These are phyloP conservation scores for Autographa pulchrina DNA, from an alignment of 2,888 invertebrate species.

Conservation along the genomic window DNA sequence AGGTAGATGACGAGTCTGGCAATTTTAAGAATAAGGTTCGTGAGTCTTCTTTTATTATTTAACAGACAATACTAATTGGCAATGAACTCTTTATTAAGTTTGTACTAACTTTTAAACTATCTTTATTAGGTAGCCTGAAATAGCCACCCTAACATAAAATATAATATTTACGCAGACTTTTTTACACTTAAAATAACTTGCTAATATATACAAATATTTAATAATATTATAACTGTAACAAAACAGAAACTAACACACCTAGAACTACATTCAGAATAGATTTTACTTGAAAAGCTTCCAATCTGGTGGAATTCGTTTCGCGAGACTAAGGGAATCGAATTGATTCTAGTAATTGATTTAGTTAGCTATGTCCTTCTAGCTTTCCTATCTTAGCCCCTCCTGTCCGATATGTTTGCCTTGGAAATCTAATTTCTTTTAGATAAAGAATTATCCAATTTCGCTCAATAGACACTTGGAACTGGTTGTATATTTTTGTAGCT, in stretches of 20 bases:
- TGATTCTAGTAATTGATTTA: constrained; percentile 60
- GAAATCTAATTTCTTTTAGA: constrained; percentile 44
- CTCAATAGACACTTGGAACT: not conserved
- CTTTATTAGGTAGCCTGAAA: no score
- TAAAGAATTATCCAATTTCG: constrained; percentile 1
- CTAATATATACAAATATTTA: not conserved
- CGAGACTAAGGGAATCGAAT: constrained; percentile 56
- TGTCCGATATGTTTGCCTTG: constrained; percentile 44
- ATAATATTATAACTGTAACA: not conserved
- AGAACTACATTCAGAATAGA: constrained; percentile 25
- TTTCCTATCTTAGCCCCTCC: constrained; percentile 35
- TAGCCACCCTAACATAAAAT: no score
- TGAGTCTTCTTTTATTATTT: no score
- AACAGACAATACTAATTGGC: no score
- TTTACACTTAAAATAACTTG: no score
- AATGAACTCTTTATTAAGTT: no score
- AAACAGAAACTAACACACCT: not conserved
- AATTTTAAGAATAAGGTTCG: no score
- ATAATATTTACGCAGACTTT: no score
- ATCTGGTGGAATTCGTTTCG: constrained; percentile 36
- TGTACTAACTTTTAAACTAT: no score
- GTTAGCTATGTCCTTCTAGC: constrained; percentile 52
- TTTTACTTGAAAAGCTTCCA: constrained; percentile 45
- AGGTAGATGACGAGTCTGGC: no score
- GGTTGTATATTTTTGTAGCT: not conserved